phyloP scores from a whole-genome alignment of 2,113 vertebrate genomes.

The Perca fluviatilis region DNA sequence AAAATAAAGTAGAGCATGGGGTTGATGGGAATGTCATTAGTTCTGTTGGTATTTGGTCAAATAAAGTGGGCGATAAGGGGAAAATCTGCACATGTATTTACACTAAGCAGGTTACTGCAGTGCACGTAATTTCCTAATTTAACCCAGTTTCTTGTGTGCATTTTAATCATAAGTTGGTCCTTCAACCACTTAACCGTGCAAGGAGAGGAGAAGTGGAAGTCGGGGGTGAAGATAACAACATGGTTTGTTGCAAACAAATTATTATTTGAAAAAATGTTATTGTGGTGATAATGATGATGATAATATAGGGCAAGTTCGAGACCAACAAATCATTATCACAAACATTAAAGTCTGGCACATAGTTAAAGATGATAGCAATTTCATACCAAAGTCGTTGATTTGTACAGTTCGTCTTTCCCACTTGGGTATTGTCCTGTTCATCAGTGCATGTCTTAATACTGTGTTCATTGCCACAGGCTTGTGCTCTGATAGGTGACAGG shows the following conservation, averaged over 20 bases:
- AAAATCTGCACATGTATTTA: no score
- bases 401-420: slow-evolving; percentile 73
- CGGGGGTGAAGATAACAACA: not conserved
- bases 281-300: not conserved
- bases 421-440: slow-evolving; percentile 63
- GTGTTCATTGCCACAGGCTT: slow-evolving; percentile 61
- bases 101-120: no score
- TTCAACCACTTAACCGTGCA: not conserved
- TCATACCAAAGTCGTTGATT: slow-evolving; percentile 76
- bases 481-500: slow-evolving; percentile 40
- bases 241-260: not conserved
- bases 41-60: no score
- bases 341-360: not conserved
- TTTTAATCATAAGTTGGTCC: not conserved
- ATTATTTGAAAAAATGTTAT: not conserved
- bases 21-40: no score
- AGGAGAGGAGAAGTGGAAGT: not conserved
- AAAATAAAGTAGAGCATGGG: no score
- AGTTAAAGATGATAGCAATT: not conserved
- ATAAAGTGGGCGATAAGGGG: no score
- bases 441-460: slow-evolving; percentile 62
- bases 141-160: not conserved
- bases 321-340: not conserved
- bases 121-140: no score
- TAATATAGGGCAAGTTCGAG: not conserved